Evolutionary conservation across 2,797 vertebrate genomes (phyloP).

Genomic region (Glyptemys insculpta): DNA sequence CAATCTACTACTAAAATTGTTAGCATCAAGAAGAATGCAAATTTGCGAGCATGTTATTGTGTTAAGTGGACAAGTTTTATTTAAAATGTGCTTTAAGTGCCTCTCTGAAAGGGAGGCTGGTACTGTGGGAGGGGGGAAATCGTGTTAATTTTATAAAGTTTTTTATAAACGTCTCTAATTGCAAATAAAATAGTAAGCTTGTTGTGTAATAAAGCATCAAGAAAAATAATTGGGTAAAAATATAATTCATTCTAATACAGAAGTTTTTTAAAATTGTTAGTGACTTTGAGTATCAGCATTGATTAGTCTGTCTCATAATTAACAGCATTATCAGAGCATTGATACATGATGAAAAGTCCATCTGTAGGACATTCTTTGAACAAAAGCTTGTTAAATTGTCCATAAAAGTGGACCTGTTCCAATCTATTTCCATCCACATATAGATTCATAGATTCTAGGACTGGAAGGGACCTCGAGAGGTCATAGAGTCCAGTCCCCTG

Average conservation of each 20-base stretch:
- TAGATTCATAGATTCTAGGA: no score
- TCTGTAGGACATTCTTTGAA: background rate
- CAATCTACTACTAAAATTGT: background rate
- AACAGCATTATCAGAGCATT: constrained; percentile 13
- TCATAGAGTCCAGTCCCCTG: no score
- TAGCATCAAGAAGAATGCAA: background rate
- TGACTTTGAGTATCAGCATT: constrained; percentile 1
- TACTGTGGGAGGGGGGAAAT: background rate
- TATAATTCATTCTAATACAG: background rate
- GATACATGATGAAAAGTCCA: constrained; percentile 33
- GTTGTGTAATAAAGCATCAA: background rate
- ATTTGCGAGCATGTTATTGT: background rate
- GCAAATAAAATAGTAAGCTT: background rate
- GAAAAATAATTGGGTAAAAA: background rate
- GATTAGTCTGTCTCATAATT: constrained; percentile 43
- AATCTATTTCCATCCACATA: constrained; percentile 55
- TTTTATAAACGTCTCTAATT: background rate
- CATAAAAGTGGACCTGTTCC: constrained; percentile 61
- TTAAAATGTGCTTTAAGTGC: background rate
- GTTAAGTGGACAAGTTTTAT: background rate
- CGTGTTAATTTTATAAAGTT: background rate
- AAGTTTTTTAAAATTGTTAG: constrained; percentile 22
- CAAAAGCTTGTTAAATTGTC: constrained; percentile 46
- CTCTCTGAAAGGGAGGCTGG: background rate
- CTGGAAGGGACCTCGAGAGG: no score